These are phyloP conservation scores for Vespertilio murinus DNA, from an alignment of 2,797 vertebrate genomes.

Conservation along the genomic window DNA sequence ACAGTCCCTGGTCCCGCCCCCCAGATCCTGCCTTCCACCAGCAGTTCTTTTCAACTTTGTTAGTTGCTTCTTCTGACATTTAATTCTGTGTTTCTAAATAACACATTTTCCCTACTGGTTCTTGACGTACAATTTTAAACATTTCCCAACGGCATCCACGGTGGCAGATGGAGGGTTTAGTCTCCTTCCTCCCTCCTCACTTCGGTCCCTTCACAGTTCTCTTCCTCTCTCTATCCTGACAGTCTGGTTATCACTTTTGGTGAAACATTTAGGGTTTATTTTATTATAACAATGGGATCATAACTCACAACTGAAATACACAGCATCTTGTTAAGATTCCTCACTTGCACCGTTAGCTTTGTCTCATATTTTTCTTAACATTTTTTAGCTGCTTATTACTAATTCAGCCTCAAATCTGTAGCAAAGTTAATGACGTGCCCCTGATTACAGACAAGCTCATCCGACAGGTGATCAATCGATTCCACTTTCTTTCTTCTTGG, in stretches of 20 bases:
- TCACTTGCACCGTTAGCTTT: background rate
- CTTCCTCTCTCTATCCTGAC: background rate
- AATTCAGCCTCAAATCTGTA: background rate
- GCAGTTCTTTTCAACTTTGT: background rate
- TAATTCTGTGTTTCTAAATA: constrained; percentile 4
- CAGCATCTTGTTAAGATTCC: background rate
- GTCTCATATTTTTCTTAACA: background rate
- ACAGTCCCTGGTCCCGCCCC: too few relatives aligned
- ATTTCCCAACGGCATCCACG: background rate
- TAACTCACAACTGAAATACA: background rate
- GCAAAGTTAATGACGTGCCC: background rate
- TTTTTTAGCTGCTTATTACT: background rate
- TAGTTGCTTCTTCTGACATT: background rate
- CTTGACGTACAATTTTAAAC: background rate
- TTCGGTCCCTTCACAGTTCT: background rate
- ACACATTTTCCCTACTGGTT: background rate
- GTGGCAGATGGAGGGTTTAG: background rate
- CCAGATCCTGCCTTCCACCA: background rate
- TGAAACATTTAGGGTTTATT: background rate
- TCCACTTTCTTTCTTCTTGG: background rate
- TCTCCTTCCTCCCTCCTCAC: background rate
- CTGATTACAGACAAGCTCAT: background rate
- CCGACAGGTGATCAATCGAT: background rate
- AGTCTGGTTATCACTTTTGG: background rate
- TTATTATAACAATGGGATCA: background rate